Base-by-base conservation (phyloP, 2,113 vertebrate species). In the Onychostoma macrolepis region DNA sequence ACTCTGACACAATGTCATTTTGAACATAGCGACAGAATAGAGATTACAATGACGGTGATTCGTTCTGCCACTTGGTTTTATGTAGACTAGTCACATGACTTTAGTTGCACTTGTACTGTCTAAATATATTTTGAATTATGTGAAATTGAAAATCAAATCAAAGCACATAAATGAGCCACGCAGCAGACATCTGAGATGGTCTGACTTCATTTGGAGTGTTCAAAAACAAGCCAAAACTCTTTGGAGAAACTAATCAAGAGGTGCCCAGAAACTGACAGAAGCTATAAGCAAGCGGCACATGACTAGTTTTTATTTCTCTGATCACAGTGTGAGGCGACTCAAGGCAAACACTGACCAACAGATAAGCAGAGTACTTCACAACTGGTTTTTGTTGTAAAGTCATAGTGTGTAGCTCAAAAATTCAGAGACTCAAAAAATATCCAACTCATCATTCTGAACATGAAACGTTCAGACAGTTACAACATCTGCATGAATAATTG, bases 61-160 rank as follows among this genome's bases (percentile, higher is more conserved):
- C 13, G 12, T 30, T 67, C 63, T 28, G 63, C 63, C 26, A 67
- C 5, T 28, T 67, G 61, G 10, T 63, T 30, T 28, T 30, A 30
- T 67, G 26, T 28, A 26, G 26, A 67, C 63, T 30, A 67, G 21
- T 61, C 56, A 45, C 24, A 75, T 45, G 38, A 75, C 38, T 45
- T 75, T 12, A 45, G 12, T 26, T 45, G n/a, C n/a, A 76, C 12
- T 26, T 75, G 72, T 17, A 76, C 24, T 2, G 41, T 26, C n/a
- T 26, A 26, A 75, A 38, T 26, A 21, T 28, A 53, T 26, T 50
- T 77, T 33, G 3, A 78, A 53, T 5, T 19, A 21, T 38, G 6
- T 78, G 76, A 48, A 78, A 50, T 4, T 45, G 26, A 78, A 78
- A 78, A 33, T 53, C 13, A 78, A 53, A 78, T 78, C 48, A 30